Conservation (phyloP, 1,140 invertebrate species). For the Heliconius congener region DNA sequence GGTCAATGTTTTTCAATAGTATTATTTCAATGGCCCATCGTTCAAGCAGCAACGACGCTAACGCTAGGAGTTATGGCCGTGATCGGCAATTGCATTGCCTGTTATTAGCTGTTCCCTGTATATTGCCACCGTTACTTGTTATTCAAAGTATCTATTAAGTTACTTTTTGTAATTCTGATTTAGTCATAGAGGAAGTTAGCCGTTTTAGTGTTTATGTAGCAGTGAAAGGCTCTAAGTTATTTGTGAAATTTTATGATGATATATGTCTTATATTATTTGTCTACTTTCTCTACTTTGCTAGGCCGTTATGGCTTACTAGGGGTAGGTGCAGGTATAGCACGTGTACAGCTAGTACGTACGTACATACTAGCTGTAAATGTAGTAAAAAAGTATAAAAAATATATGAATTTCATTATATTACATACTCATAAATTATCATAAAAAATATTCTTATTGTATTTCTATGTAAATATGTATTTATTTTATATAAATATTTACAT, state of each 20-base stretch:
- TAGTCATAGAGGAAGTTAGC: constrained; percentile 22
- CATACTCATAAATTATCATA: too few relatives aligned
- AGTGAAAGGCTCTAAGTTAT: neutral
- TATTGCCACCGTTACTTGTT: constrained; percentile 31
- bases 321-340: too few relatives aligned
- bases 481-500: too few relatives aligned
- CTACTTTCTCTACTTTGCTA: neutral
- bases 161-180: constrained; percentile 8
- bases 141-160: constrained; percentile 27
- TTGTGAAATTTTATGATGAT: neutral
- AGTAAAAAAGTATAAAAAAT: too few relatives aligned
- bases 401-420: too few relatives aligned
- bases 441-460: too few relatives aligned
- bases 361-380: too few relatives aligned
- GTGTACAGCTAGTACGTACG: too few relatives aligned
- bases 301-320: neutral
- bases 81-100: constrained; percentile 35
- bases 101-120: constrained; percentile 35
- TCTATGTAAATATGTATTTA: too few relatives aligned
- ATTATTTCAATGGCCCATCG: neutral
- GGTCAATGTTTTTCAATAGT: neutral
- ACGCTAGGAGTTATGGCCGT: constrained; percentile 31
- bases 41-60: constrained; percentile 4
- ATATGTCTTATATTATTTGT: neutral
- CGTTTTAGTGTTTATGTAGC: constrained; percentile 10